These are phyloP conservation scores for Onthophagus sagittarius DNA, from an alignment of 2,888 invertebrate species.

Conservation along the genomic window DNA sequence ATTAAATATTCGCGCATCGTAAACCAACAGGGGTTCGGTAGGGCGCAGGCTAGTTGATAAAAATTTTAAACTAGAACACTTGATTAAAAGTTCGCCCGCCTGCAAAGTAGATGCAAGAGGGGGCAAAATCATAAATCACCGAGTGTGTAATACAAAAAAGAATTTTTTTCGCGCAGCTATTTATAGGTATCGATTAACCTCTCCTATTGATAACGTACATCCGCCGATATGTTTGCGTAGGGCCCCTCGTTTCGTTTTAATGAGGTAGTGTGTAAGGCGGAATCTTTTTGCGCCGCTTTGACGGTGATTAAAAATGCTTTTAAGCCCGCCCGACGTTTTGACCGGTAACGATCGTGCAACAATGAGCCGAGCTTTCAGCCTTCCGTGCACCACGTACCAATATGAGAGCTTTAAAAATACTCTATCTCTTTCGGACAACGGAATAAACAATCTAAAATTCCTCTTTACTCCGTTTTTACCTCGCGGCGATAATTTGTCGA, in stretches of 20 bases:
- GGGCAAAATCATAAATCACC: neutral
- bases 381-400: neutral
- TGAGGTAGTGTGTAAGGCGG: neutral
- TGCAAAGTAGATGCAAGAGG: neutral
- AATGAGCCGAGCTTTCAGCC: neutral
- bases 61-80: neutral
- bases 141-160: neutral
- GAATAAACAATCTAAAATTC: neutral
- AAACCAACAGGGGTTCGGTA: too few species aligned
- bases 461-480: neutral
- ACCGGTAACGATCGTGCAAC: neutral
- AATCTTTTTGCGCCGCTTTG: neutral
- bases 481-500: neutral
- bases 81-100: neutral
- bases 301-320: neutral
- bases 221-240: neutral
- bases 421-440: neutral
- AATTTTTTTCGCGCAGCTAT: neutral
- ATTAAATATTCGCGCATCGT: neutral
- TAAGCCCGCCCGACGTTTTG: neutral
- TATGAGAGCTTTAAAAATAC: neutral
- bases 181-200: neutral
- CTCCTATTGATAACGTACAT: neutral
- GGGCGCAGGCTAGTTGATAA: neutral
- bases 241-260: neutral